Evolutionary conservation across 37 sponge, comb jelly and placozoan genomes (phyloP).

Genomic region (Axinella damicornis): DNA sequence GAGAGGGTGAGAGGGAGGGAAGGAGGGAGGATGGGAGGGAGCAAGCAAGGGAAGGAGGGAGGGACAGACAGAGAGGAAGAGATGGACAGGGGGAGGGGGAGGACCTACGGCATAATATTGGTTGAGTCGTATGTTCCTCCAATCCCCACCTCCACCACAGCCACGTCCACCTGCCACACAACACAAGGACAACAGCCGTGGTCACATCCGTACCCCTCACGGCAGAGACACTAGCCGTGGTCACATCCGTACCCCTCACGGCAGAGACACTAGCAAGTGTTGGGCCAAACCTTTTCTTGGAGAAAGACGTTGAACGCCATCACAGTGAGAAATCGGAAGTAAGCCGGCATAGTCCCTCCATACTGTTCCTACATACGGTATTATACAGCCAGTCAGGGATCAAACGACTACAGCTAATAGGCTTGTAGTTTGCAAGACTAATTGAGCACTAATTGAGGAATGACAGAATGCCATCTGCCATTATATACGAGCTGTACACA

Average conservation of each 20-base stretch:
- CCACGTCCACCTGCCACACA: constrained; percentile 87
- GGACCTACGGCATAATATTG: constrained; percentile 80
- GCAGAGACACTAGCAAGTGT: not conserved
- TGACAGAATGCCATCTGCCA: too few species aligned
- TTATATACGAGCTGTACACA: too few species aligned
- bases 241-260: not conserved
- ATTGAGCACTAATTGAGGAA: too few species aligned
- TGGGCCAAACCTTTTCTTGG: constrained; percentile 78
- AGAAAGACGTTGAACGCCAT: constrained; percentile 89
- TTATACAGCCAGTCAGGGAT: too few species aligned
- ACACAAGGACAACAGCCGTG: not conserved
- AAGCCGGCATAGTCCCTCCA: constrained; percentile 72
- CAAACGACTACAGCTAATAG: too few species aligned
- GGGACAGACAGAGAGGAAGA: constrained; percentile 5
- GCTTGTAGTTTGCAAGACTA: too few species aligned
- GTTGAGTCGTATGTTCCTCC: constrained; percentile 95
- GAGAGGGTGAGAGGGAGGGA: constrained; percentile 9
- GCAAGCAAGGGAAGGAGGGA: not conserved
- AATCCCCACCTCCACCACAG: constrained; percentile 96
- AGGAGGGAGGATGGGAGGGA: not conserved
- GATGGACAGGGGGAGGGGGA: not conserved
- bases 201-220: not conserved
- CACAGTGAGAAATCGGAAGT: constrained; percentile 87
- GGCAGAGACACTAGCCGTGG: not conserved
- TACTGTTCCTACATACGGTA: not conserved